These are phyloP conservation scores for Meloe dianella DNA, from an alignment of 2,888 invertebrate genomes.

Conservation along the genomic window DNA sequence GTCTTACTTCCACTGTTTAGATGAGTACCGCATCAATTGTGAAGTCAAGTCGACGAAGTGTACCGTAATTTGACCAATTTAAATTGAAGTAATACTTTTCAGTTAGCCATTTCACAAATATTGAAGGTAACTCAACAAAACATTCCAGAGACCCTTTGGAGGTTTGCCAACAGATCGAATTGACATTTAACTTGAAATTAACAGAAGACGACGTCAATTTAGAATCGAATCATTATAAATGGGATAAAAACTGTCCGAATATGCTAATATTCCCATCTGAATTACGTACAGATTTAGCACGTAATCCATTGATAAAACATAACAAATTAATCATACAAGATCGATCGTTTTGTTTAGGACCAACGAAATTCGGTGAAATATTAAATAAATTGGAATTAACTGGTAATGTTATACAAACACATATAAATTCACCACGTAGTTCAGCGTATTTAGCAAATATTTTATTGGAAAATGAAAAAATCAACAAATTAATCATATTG, in stretches of 20 bases:
- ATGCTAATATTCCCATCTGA: slow-evolving; percentile 64
- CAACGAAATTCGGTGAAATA: slow-evolving; percentile 75
- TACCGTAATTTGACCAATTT: too few relatives aligned
- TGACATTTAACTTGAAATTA: slow-evolving; percentile 43
- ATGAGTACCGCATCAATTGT: too few relatives aligned
- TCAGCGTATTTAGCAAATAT: slow-evolving; percentile 79
- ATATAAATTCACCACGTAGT: slow-evolving; percentile 78
- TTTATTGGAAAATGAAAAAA: slow-evolving; percentile 65
- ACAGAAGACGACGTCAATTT: slow-evolving; percentile 40
- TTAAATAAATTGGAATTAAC: slow-evolving; percentile 69
- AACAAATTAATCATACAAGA: slow-evolving; percentile 69
- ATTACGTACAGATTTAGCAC: slow-evolving; percentile 63
- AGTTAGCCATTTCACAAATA: neutral
- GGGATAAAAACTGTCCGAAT: slow-evolving; percentile 61
- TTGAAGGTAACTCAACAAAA: neutral
- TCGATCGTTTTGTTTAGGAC: slow-evolving; percentile 80
- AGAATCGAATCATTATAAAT: slow-evolving; percentile 49
- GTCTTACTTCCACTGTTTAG: too few relatives aligned
- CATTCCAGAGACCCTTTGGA: neutral
- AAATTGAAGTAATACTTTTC: too few relatives aligned
- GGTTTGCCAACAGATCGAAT: slow-evolving; percentile 45
- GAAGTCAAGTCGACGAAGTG: too few relatives aligned
- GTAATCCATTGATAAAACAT: slow-evolving; percentile 64
- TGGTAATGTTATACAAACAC: slow-evolving; percentile 80
- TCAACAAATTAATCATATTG: slow-evolving; percentile 67